These are phyloP conservation scores for Leptestheria dahalacensis DNA, from an alignment of 1,140 invertebrate genomes.

Conservation along the genomic window DNA sequence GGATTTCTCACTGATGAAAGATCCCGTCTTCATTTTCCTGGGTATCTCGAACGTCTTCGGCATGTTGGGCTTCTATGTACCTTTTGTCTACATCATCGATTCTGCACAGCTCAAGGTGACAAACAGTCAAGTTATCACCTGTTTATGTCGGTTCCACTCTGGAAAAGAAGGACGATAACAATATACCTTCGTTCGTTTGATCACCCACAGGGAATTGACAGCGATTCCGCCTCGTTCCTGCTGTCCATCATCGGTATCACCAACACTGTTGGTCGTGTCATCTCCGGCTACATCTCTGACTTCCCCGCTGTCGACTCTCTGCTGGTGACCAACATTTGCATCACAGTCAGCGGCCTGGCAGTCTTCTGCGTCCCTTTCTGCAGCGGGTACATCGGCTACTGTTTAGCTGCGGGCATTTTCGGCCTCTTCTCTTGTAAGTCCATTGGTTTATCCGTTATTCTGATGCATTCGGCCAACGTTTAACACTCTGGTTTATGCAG, in stretches of 20 bases:
- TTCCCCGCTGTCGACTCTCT: slow-evolving; percentile 77
- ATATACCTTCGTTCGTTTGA: neutral
- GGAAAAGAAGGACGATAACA: neutral
- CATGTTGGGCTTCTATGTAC: slow-evolving; percentile 85
- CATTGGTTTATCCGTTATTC: too few relatives aligned
- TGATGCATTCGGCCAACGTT: slow-evolving; percentile 4
- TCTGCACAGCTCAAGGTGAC: slow-evolving; percentile 39
- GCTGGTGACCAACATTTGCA: slow-evolving; percentile 83
- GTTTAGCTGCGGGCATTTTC: slow-evolving; percentile 75
- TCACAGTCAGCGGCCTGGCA: slow-evolving; percentile 72
- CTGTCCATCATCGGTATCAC: slow-evolving; percentile 91
- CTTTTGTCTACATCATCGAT: slow-evolving; percentile 84
- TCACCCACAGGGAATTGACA: slow-evolving; percentile 50
- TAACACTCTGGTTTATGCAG: slow-evolving; percentile 36
- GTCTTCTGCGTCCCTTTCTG: slow-evolving; percentile 75
- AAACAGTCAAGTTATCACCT: neutral
- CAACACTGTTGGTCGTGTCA: slow-evolving; percentile 76
- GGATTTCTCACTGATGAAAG: slow-evolving; percentile 73
- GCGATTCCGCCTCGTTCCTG: slow-evolving; percentile 62
- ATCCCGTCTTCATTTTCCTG: slow-evolving; percentile 83
- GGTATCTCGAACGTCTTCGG: slow-evolving; percentile 89
- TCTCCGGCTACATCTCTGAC: slow-evolving; percentile 71
- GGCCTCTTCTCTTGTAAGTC: slow-evolving; percentile 89
- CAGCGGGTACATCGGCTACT: slow-evolving; percentile 53
- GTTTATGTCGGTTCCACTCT: neutral